Conservation (phyloP, 2,888 invertebrate genomes). For the Nomada flava region DNA sequence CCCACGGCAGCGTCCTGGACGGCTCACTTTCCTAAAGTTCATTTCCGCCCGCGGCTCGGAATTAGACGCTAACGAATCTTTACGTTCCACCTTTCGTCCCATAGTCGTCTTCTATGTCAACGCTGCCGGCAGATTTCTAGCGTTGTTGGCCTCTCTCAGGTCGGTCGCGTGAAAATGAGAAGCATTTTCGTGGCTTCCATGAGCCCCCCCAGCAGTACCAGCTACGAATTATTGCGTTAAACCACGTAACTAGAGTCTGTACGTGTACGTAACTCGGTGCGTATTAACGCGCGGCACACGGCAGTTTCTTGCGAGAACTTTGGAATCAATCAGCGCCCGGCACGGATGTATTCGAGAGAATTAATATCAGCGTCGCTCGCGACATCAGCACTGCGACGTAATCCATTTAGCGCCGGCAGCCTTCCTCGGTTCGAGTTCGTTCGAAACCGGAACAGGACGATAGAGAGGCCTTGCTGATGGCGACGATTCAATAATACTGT, state of each 20-base stretch:
- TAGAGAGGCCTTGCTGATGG: too few species aligned
- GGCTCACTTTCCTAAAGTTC: slow-evolving; percentile 57
- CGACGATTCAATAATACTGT: background rate
- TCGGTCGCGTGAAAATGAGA: slow-evolving; percentile 64
- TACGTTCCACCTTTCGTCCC: slow-evolving; percentile 63
- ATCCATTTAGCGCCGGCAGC: slow-evolving; percentile 75
- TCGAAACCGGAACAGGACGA: slow-evolving; percentile 40
- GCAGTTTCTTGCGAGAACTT: slow-evolving; percentile 81
- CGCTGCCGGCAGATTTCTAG: slow-evolving; percentile 63
- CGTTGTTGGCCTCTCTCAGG: slow-evolving; percentile 40
- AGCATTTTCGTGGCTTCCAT: slow-evolving; percentile 63
- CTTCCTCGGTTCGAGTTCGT: slow-evolving; percentile 55
- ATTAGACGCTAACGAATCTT: slow-evolving; percentile 72
- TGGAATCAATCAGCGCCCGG: slow-evolving; percentile 81
- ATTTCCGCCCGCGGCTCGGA: slow-evolving; percentile 58
- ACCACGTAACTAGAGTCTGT: slow-evolving; percentile 71
- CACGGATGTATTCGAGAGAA: slow-evolving; percentile 81
- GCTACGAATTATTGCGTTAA: slow-evolving; percentile 71
- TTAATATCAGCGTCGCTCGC: slow-evolving; percentile 81
- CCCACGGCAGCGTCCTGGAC: slow-evolving; percentile 24
- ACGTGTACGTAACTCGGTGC: slow-evolving; percentile 70
- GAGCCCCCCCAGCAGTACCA: slow-evolving; percentile 45
- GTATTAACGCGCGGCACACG: slow-evolving; percentile 64
- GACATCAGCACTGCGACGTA: slow-evolving; percentile 78
- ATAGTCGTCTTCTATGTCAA: slow-evolving; percentile 55